Conservation (phyloP, 1,140 invertebrate genomes). For the Saccostrea cuccullata region DNA sequence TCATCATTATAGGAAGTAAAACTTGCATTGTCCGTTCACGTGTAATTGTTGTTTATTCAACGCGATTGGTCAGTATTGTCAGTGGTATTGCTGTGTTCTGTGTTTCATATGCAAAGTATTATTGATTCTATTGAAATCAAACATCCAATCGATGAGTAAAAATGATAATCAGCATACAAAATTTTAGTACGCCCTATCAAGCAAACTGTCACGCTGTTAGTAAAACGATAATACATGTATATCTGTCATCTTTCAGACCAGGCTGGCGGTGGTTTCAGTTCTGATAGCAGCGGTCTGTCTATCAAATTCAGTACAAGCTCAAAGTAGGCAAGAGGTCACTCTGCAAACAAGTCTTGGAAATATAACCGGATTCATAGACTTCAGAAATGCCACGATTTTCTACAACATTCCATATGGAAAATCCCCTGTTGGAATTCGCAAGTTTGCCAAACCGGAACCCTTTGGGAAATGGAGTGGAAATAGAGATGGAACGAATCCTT, state of each 20-base stretch:
- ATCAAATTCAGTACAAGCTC: neutral
- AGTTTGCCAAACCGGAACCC: conserved; percentile 7
- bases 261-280: neutral
- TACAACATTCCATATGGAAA: conserved; percentile 28
- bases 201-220: too few relatives aligned
- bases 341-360: neutral
- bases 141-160: too few relatives aligned
- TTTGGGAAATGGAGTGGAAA: neutral
- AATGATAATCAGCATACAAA: too few relatives aligned
- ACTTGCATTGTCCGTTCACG: too few relatives aligned
- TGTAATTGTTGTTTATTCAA: too few relatives aligned
- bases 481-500: neutral
- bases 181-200: too few relatives aligned
- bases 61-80: too few relatives aligned
- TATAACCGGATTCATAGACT: neutral
- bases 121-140: too few relatives aligned
- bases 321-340: neutral
- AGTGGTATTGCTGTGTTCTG: too few relatives aligned
- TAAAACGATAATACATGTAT: too few relatives aligned
- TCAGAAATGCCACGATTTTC: neutral
- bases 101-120: too few relatives aligned
- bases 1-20: too few relatives aligned
- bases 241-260: neutral
- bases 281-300: neutral
- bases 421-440: neutral